Evolutionary conservation across 2,888 invertebrate genomes (phyloP), one percentile per base, ranked within the genome.

Genomic region (Sceliomorpha sp.): DNA sequence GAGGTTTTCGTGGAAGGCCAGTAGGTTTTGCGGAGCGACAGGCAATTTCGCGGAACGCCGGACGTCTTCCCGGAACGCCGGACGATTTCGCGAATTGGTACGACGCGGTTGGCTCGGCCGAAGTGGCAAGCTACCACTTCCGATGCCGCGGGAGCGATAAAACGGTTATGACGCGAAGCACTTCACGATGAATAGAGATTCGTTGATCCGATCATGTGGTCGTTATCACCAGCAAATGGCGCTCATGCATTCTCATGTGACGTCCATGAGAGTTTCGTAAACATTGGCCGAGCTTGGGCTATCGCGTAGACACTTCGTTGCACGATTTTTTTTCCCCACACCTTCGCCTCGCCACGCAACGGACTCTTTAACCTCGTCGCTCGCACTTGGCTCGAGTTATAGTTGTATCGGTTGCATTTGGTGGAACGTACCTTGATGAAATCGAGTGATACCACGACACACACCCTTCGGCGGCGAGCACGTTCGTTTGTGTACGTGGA

Each of bases 351-450:
- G 40, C 4, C 36, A 12, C 32, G 9, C 7, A n/a, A 20, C 20
- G 20, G 5, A 20, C 20, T 5, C n/a, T n/a, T n/a, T 20, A 20
- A 20, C 20, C 20, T 20, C 20, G 20, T 2, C 5, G 20, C 20
- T 5, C 20, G 2, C n/a, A 4, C 20, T 20, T 5, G 39, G 17
- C 10, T 48, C 64, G 64, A 51, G 39, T 36, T 58, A 34, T 39
- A 45, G 45, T 51, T 59, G 32, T 26, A 32, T 32, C 60, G 64
- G 45, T 64, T 69, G 69, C 67, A 68, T 64, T 69, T 60, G 59
- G 70, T 68, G 69, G 72, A 66, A 74, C 69, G 59, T 76, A 78
- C 76, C 79, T 79, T 73, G 78, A 75, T 76, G 76, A 77, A 78
- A 73, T 74, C 74, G 70, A 62, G 55, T 51, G 74, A 69, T 72